A percentile compares a stretch with the other conserved stretches of the same genome.
phyloP scores from a whole-genome alignment of 2,797 vertebrate species.

The Pelobates cultripes region DNA sequence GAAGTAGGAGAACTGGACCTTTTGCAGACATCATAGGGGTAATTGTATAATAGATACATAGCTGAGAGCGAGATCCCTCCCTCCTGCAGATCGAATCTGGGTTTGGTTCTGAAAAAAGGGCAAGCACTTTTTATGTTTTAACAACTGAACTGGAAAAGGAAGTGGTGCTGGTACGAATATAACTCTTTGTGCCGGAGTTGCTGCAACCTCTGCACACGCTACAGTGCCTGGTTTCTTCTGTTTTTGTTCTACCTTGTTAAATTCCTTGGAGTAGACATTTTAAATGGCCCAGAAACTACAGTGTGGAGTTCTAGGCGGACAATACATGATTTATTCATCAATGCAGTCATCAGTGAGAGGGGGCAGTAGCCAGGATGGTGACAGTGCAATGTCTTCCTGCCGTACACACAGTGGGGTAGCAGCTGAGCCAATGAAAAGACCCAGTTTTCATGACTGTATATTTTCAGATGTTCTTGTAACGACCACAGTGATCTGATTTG shows the following conservation, averaged over 20 bases:
- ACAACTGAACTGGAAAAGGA: not conserved
- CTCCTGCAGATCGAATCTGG: not conserved
- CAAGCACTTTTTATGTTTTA: not conserved
- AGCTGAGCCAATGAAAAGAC: not conserved
- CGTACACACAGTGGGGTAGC: not conserved
- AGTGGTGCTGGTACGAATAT: conserved; percentile 18
- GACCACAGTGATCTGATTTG: not conserved
- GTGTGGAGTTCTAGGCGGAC: not conserved
- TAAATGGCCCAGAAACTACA: conserved; percentile 2
- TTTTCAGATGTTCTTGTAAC: not conserved
- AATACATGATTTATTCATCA: not conserved
- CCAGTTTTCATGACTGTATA: conserved; percentile 3
- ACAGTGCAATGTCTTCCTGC: conserved; percentile 18
- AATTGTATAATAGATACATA: conserved; percentile 18
- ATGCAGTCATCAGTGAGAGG: not conserved
- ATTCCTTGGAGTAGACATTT: not conserved
- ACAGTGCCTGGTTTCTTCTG: not conserved
- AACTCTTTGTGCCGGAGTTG: not conserved
- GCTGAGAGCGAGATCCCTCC: not conserved
- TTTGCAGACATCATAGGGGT: conserved; percentile 2
- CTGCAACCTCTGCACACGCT: not conserved
- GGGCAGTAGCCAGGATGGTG: conserved; percentile 1
- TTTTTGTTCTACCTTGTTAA: conserved; percentile 6
- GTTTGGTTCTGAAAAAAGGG: conserved; percentile 2
- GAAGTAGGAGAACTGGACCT: not conserved